phyloP scores from a whole-genome alignment of 2,797 vertebrate species.

The Gymnoscopelus braueri region DNA sequence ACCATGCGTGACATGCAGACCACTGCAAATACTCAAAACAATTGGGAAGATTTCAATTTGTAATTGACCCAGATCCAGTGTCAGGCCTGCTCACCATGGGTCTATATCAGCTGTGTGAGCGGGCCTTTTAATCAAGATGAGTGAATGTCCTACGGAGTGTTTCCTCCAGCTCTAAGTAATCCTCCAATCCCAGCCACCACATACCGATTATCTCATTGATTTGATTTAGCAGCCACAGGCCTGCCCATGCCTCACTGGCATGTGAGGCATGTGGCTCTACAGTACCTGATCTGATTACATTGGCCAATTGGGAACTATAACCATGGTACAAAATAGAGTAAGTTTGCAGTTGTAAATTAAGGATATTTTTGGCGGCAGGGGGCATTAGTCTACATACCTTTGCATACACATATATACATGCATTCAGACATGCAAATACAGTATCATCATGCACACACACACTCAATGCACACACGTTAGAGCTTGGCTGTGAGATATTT shows the following conservation, averaged over 20 bases:
- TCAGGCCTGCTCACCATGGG: conserved; percentile 26
- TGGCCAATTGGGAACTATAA: conserved; percentile 34
- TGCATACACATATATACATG: too few relatives aligned
- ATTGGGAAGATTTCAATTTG: conserved; percentile 60
- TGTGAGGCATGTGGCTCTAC: conserved; percentile 40
- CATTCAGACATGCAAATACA: not conserved
- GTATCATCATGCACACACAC: not conserved
- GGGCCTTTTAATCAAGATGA: conserved; percentile 72
- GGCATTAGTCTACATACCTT: too few relatives aligned
- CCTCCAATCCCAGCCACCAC: conserved; percentile 55
- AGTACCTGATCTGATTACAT: conserved; percentile 60
- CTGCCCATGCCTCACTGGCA: conserved; percentile 50
- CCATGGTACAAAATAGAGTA: conserved; percentile 26
- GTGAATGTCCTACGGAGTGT: conserved; percentile 54
- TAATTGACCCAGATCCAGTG: conserved; percentile 62
- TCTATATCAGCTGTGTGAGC: conserved; percentile 28
- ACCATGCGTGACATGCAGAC: conserved; percentile 25
- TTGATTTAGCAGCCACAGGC: conserved; percentile 63
- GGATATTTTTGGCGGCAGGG: not conserved
- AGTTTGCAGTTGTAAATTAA: conserved; percentile 33
- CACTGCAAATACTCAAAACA: conserved; percentile 41
- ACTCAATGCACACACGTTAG: not conserved
- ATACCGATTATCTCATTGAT: conserved; percentile 75
- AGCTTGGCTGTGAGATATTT: not conserved
- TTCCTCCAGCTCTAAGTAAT: conserved; percentile 68